Percentiles rank a stretch among this genome's conserved stretches.
phyloP scores from a whole-genome alignment of 2,888 invertebrate species.

The Coelogynopora nodosa region DNA sequence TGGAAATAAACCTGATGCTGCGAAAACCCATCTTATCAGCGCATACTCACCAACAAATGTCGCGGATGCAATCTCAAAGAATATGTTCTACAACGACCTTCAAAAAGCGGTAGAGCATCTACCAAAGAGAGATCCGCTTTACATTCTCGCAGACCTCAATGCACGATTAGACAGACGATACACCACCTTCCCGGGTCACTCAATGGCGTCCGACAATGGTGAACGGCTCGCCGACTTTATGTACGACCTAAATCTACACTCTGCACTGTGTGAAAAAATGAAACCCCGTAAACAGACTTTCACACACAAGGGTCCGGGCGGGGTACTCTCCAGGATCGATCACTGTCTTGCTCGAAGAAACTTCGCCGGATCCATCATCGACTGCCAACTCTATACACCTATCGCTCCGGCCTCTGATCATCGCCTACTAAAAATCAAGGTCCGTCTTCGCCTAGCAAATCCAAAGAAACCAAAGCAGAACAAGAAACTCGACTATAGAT shows the following conservation, averaged over 20 bases:
- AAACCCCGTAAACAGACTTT: conserved; percentile 28
- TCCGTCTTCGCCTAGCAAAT: conserved; percentile 28
- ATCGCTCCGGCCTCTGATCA: conserved; percentile 28
- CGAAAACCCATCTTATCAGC: conserved; percentile 25
- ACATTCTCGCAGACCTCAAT: conserved; percentile 31
- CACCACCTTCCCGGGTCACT: conserved; percentile 31
- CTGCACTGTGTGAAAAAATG: conserved; percentile 26
- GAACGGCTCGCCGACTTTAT: conserved; percentile 31
- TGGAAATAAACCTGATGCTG: conserved; percentile 27
- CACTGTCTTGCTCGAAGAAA: conserved; percentile 31
- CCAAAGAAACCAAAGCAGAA: conserved; percentile 31
- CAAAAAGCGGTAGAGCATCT: conserved; percentile 29
- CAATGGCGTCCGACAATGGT: conserved; percentile 29
- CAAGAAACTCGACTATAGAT: conserved; percentile 31
- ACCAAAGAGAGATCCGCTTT: conserved; percentile 27
- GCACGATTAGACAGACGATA: conserved; percentile 29
- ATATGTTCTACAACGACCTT: conserved; percentile 27
- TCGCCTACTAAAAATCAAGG: conserved; percentile 27
- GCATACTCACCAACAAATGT: conserved; percentile 27
- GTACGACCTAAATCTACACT: conserved; percentile 29
- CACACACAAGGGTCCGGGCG: conserved; percentile 29
- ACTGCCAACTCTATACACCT: conserved; percentile 31
- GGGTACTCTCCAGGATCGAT: conserved; percentile 25
- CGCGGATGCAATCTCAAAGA: conserved; percentile 21
- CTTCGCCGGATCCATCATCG: conserved; percentile 29